A percentile compares a stretch with the other conserved stretches of the same genome.
These are phyloP conservation scores for Lipotes vexillifer DNA, from an alignment of 2,113 vertebrate species.

Conservation along the genomic window DNA sequence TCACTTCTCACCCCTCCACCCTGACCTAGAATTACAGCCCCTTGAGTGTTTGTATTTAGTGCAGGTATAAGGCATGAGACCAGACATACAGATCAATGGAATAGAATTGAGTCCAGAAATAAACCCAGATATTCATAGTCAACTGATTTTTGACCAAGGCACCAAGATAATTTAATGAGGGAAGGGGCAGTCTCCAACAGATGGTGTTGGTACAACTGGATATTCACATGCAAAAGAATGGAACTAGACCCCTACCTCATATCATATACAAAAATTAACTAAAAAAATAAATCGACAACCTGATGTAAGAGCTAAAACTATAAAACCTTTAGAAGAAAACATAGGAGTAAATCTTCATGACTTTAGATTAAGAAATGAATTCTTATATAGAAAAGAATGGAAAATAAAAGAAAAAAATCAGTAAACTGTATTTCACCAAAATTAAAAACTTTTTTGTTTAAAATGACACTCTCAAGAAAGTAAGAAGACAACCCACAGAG, in stretches of 20 bases:
- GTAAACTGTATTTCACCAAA: background rate
- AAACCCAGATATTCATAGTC: background rate
- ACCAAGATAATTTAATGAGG: background rate
- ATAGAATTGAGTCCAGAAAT: background rate
- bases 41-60: rapidly evolving
- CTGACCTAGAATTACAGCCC: background rate
- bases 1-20: background rate
- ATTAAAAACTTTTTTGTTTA: background rate
- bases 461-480: background rate
- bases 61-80: rapidly evolving
- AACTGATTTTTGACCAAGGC: too few relatives aligned
- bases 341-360: background rate
- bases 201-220: rapidly evolving
- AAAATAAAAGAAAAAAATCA: background rate
- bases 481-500: background rate
- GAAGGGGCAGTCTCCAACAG: background rate
- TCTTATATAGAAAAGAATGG: background rate
- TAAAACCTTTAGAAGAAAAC: background rate
- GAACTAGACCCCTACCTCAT: background rate
- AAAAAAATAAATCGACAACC: background rate
- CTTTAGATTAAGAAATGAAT: background rate
- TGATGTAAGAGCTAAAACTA: background rate
- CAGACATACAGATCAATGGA: too few relatives aligned
- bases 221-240: too few relatives aligned
- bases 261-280: too few relatives aligned